Evolutionary conservation across 2,797 vertebrate genomes (phyloP).

Genomic region (Anniella stebbinsi): DNA sequence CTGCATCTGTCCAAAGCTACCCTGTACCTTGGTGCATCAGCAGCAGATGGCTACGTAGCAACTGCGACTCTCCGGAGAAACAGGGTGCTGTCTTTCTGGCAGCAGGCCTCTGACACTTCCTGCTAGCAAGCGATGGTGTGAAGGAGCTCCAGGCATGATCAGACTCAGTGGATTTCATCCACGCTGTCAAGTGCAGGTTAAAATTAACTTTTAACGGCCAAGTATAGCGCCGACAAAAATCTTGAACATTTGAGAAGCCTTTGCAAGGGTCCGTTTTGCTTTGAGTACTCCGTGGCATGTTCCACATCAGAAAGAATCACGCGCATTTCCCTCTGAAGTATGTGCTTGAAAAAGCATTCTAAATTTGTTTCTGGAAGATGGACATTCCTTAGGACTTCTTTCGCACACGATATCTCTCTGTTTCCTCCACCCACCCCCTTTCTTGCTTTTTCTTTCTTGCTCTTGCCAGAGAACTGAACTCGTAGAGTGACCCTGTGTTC

Average conservation of each 20-base stretch:
- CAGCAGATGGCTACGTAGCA: not conserved
- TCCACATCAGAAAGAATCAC: not conserved
- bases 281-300: not conserved
- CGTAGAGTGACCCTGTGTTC: too few species aligned
- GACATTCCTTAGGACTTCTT: not conserved
- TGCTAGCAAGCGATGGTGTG: not conserved
- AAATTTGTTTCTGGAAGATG: not conserved
- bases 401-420: too few species aligned
- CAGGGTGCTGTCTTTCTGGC: not conserved
- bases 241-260: not conserved
- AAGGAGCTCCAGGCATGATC: not conserved
- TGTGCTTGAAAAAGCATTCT: not conserved
- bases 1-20: not conserved
- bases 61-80: too few species aligned
- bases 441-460: too few species aligned
- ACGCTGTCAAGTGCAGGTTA: not conserved
- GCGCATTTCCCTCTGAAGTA: not conserved
- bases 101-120: not conserved
- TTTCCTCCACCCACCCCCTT: too few species aligned
- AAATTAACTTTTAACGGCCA: not conserved
- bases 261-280: not conserved
- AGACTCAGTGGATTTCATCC: not conserved
- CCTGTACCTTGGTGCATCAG: not conserved
- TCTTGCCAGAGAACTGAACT: too few species aligned
- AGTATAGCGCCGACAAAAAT: not conserved